Evolutionary conservation across 2,888 invertebrate species (phyloP).

Genomic region (Noctua janthina): DNA sequence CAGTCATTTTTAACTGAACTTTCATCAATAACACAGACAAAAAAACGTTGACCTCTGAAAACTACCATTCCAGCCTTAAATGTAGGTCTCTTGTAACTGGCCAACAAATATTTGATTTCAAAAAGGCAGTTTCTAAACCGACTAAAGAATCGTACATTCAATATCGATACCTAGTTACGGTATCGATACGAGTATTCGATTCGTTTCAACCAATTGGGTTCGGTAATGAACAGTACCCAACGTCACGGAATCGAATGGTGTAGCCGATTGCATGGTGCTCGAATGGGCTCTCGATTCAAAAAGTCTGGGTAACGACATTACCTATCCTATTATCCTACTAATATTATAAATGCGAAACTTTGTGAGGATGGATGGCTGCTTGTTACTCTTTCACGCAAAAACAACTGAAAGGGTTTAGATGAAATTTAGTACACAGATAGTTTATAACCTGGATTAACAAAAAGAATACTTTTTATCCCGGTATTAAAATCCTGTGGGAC

Average conservation of each 20-base stretch:
- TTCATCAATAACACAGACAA: background rate
- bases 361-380: too few species aligned
- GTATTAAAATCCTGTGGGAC: too few species aligned
- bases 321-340: background rate
- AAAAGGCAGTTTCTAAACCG: conserved; percentile 31
- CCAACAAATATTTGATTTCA: conserved; percentile 11
- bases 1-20: conserved; percentile 9
- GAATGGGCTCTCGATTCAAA: conserved; percentile 44
- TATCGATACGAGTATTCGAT: conserved; percentile 53
- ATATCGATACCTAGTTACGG: conserved; percentile 50
- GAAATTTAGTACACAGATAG: too few species aligned
- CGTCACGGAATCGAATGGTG: conserved; percentile 55
- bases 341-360: too few species aligned
- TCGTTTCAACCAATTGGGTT: conserved; percentile 62
- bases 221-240: conserved; percentile 60
- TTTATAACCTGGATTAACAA: too few species aligned
- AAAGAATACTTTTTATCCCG: too few species aligned
- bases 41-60: background rate
- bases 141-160: conserved; percentile 38
- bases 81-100: background rate
- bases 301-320: conserved; percentile 24
- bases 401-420: too few species aligned
- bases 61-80: fast-evolving
- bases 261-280: conserved; percentile 51
- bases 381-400: too few species aligned